Evolutionary conservation across 2,113 vertebrate genomes (phyloP), one percentile per base, ranked within the genome.

Genomic region (Lagopus leucura): DNA sequence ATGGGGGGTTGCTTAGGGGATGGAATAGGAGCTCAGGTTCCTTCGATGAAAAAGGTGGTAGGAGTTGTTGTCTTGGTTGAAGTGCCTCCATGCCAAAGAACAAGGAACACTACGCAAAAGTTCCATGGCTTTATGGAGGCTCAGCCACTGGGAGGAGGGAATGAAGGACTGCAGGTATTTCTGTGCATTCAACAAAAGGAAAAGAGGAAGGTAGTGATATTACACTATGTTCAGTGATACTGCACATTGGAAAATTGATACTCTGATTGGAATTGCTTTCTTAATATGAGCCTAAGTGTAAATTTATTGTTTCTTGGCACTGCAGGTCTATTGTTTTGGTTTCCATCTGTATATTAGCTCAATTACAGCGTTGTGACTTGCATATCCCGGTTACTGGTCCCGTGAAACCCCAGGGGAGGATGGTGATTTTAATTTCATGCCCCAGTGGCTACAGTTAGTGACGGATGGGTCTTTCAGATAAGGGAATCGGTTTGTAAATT

Each of bases 351-450:
- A 94, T 97, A 97, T 98, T 98, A 97, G 96, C 97, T 98, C 98
- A 98, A 94, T 97, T 95, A 95, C 84, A 67, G 82, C 14, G 2
- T 43, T 96, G 64, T 87, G 92, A 89, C 96, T 97, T 90, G 85
- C 95, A 90, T 91, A 96, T 94, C 86, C 85, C 77, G 54, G 86
- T 97, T 97, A 98, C 92, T 97, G 94, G 96, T 97, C 97, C 96
- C 97, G 93, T 78, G 84, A 92, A 97, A 96, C 92, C 97, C 97
- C 94, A 94, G 81, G 95, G 96, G 95, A 97, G 96, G 95, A 94
- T 93, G 78, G 94, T 91, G 97, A 98, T 98, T 99, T 98, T 98
- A 98, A 99, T 99, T 99, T 99, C 98, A 98, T 97, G 97, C 97
- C 96, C 97, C 96, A 98, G 97, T 96, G 95, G 96, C 97, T 97